These are phyloP conservation scores for Centropus bengalensis DNA, from an alignment of 2,113 vertebrate species.

Conservation along the genomic window DNA sequence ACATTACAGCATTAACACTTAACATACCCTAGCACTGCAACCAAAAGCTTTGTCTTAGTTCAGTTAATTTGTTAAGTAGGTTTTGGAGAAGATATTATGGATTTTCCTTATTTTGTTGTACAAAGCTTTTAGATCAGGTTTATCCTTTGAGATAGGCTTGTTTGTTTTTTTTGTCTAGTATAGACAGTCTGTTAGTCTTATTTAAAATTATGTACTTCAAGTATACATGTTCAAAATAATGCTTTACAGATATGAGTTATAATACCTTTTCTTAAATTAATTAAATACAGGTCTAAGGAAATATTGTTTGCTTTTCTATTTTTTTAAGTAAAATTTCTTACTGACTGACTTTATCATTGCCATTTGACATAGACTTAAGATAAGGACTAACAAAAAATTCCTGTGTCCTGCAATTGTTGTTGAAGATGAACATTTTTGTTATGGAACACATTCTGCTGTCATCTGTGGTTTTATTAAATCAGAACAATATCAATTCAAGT, in stretches of 20 bases:
- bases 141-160: not conserved
- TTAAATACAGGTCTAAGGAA: not conserved
- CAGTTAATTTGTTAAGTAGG: not conserved
- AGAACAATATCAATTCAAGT: not conserved
- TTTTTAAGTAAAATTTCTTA: not conserved
- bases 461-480: not conserved
- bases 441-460: not conserved
- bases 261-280: not conserved
- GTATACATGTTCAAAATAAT: not conserved
- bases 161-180: not conserved
- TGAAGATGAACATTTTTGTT: not conserved
- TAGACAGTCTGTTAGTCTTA: not conserved
- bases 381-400: not conserved
- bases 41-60: not conserved
- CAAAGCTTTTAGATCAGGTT: not conserved
- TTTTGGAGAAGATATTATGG: not conserved
- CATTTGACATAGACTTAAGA: not conserved
- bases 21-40: not conserved
- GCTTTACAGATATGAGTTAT: not conserved
- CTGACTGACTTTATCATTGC: not conserved
- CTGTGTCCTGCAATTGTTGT: not conserved
- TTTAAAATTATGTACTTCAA: not conserved
- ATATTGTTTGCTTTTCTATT: not conserved
- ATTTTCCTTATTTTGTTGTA: not conserved
- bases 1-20: not conserved